Evolutionary conservation across 2,888 invertebrate species (phyloP), one percentile per base, ranked within the genome.

Genomic region (Amphipyra tragopoginis): DNA sequence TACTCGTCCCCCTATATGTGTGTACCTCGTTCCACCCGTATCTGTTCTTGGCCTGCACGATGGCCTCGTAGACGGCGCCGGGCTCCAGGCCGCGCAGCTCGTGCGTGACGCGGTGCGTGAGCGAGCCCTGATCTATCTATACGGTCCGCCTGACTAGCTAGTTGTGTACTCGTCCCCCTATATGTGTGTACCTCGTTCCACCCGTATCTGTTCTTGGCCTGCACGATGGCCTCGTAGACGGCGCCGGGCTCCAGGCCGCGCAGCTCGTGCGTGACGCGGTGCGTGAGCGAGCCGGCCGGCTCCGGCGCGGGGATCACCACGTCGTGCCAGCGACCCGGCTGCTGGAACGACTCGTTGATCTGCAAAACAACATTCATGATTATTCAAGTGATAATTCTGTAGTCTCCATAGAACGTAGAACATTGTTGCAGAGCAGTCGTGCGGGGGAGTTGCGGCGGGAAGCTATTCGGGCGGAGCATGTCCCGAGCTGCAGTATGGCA

Each of bases 191-290:
- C 96, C 95, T 96, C 96, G 80, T 96, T 96, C 96, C 97, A 97
- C 0, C 97, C 97, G 75, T 96, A 97, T 89, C 96, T 95, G 89
- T 97, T 97, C 93, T 96, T 97, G 61, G 97, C 97, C 81, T 96
- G 96, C 54, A 97, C 97, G 75, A 96, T 96, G 10, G 97, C 97
- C 82, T 97, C 97, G 87, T 97, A 97, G 67, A 96, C 96, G 8
- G 96, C 96, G 1, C 95, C 96, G 0, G 97, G 95, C 85, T 96
- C 95, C 71, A 97, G 91, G 36, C 95, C 95, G 33, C 93, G 92
- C 79, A 97, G 95, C 86, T 96, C 96, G 89, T 97, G 96, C 0
- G 96, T 90, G 85, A 97, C 96, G 74, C 95, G 83, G 84, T 95
- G 94, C 2, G 93, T 88, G 5, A 94, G 87, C 0, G 90, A 75